Conservation (phyloP, 2,797 vertebrate genomes). For the Gallinago nigripennis region DNA sequence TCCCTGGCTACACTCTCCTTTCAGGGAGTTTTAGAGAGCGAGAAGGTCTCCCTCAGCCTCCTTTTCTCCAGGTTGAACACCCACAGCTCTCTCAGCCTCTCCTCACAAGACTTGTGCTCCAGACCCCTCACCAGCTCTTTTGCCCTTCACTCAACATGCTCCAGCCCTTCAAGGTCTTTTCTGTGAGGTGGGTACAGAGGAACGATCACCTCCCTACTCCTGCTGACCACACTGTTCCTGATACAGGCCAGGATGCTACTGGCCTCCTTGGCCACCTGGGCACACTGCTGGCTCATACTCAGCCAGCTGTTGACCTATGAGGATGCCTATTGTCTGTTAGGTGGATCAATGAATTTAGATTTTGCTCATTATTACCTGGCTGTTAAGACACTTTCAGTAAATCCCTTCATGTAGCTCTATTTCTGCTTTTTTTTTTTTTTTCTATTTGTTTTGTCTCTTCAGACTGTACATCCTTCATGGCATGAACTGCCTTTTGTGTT, state of each 20-base stretch:
- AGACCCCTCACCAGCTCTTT: rapidly evolving
- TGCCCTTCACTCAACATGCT: neutral
- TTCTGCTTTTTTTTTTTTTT: neutral
- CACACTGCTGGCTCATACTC: rapidly evolving
- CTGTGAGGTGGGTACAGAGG: rapidly evolving
- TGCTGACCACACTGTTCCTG: neutral
- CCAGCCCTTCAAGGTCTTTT: neutral
- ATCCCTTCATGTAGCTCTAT: neutral
- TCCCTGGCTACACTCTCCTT: neutral
- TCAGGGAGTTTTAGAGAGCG: neutral
- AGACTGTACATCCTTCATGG: rapidly evolving
- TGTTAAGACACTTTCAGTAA: neutral
- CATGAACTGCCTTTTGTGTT: neutral
- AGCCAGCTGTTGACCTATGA: rapidly evolving
- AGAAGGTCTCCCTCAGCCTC: too few relatives aligned
- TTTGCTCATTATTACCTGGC: neutral
- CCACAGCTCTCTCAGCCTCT: neutral
- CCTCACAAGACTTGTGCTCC: neutral
- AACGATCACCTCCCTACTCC: rapidly evolving
- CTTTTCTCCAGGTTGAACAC: rapidly evolving
- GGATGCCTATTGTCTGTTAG: neutral
- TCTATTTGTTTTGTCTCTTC: neutral
- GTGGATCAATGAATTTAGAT: neutral
- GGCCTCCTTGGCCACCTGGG: neutral
- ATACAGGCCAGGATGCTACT: rapidly evolving